These are phyloP conservation scores for Panthera tigris DNA, from an alignment of 2,113 vertebrate genomes.

Conservation along the genomic window DNA sequence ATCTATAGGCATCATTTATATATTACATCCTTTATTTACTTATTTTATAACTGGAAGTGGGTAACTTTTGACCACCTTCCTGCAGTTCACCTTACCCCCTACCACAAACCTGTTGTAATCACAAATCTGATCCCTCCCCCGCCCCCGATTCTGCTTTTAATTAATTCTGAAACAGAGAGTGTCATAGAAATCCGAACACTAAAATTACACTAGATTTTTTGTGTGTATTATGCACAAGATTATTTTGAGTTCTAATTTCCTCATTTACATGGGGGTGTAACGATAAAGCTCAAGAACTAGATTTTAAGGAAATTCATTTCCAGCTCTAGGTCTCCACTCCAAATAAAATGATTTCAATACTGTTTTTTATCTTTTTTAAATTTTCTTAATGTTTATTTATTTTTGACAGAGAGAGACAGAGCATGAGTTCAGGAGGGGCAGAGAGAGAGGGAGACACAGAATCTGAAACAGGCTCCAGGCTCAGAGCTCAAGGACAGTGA, in stretches of 20 bases:
- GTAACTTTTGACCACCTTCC: not conserved
- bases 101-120: not conserved
- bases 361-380: not conserved
- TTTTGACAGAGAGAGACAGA: too few species aligned
- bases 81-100: not conserved
- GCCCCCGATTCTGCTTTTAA: not conserved
- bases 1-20: not conserved
- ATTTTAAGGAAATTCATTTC: not conserved
- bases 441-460: too few species aligned
- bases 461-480: too few species aligned
- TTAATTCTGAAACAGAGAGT: slow-evolving; percentile 50
- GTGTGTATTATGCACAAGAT: not conserved
- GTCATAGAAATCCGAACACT: not conserved
- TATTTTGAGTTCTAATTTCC: slow-evolving; percentile 45
- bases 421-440: too few species aligned
- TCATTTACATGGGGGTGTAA: not conserved
- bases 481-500: too few species aligned
- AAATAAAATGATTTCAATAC: not conserved
- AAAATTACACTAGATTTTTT: not conserved
- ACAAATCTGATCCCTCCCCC: not conserved
- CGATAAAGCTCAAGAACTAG: not conserved
- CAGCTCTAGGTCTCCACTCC: not conserved
- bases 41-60: not conserved
- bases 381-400: too few species aligned
- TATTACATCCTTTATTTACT: not conserved